Evolutionary conservation across 1,140 invertebrate species (phyloP).

Genomic region (Nebria ingens): DNA sequence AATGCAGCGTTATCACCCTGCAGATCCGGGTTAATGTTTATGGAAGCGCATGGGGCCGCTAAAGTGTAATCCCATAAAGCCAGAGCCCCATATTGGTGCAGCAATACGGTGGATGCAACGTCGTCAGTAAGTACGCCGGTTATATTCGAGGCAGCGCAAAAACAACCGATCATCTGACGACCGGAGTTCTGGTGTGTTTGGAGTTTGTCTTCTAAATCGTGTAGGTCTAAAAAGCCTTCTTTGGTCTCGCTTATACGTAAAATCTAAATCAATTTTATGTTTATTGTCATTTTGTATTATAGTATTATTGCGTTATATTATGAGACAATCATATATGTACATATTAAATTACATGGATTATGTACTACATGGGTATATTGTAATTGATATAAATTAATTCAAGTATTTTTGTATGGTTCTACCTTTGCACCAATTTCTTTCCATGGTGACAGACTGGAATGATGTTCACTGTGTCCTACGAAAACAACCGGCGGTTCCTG

Average conservation of each 20-base stretch:
- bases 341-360: too few relatives aligned
- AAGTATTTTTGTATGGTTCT: too few relatives aligned
- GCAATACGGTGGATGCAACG: slow-evolving; percentile 64
- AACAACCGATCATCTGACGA: slow-evolving; percentile 68
- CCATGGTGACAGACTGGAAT: slow-evolving; percentile 78
- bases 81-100: slow-evolving; percentile 70
- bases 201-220: slow-evolving; percentile 64
- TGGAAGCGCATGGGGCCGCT: slow-evolving; percentile 65
- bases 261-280: slow-evolving; percentile 51
- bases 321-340: too few relatives aligned
- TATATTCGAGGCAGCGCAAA: slow-evolving; percentile 78
- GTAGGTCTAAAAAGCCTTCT: slow-evolving; percentile 68
- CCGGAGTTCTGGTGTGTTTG: slow-evolving; percentile 43
- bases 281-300: too few relatives aligned
- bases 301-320: too few relatives aligned
- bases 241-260: slow-evolving; percentile 65
- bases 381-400: too few relatives aligned
- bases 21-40: slow-evolving; percentile 76
- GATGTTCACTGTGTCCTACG: slow-evolving; percentile 78
- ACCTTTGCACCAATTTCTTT: slow-evolving; percentile 68
- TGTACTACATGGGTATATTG: too few relatives aligned
- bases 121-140: slow-evolving; percentile 83
- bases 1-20: slow-evolving; percentile 33
- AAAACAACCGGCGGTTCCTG: slow-evolving; percentile 55
- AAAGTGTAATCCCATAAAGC: slow-evolving; percentile 87